Base-by-base conservation (phyloP, 2,888 invertebrate species). In the Luperina testacea region DNA sequence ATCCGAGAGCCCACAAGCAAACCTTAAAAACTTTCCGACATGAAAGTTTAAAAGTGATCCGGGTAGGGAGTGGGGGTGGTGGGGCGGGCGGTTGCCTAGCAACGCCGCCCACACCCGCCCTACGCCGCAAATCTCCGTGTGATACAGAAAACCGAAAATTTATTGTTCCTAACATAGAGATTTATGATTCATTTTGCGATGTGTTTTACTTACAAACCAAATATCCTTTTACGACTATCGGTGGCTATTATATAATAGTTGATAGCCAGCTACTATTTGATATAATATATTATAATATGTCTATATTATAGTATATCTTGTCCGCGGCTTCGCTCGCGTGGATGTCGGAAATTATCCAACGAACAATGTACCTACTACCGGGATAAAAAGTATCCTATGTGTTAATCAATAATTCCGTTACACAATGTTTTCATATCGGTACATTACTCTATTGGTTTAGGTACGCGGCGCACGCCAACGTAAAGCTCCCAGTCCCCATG, bases 31-130 rank as follows among this genome's bases (percentile, higher is more conserved):
- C 95, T 96, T 96, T 95, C 94, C 95, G 95, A 95, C 96, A 96
- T 96, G 96, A 96, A 97, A 97, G 96, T 97, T 97, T 96, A 97
- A 97, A 97, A 97, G 96, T 96, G 96, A 96, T 96, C 94, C 92
- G 92, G 90, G 91, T 89, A 91, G 90, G 91, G 92, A 81, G 88
- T 84, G 76, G 84, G 90, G 82, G 84, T 77, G 88, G 84, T 84
- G 75, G 89, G 79, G 77, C 88, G 90, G 87, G 81, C 86, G 91
- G 96, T 96, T 95, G 96, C 96, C 89, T 92, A 91, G 96, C 95
- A 95, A 96, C 95, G 93, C 94, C 94, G 89, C 94, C 94, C 95
- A 90, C 90, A 90, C 92, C 94, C 94, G 91, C 93, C 94, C 93
- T 90, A 91, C 94, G 92, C 95, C 94, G 92, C 95, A 95, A 96